These are phyloP conservation scores for Luehdorfia chinensis DNA, from an alignment of 1,140 invertebrate species.

Conservation along the genomic window DNA sequence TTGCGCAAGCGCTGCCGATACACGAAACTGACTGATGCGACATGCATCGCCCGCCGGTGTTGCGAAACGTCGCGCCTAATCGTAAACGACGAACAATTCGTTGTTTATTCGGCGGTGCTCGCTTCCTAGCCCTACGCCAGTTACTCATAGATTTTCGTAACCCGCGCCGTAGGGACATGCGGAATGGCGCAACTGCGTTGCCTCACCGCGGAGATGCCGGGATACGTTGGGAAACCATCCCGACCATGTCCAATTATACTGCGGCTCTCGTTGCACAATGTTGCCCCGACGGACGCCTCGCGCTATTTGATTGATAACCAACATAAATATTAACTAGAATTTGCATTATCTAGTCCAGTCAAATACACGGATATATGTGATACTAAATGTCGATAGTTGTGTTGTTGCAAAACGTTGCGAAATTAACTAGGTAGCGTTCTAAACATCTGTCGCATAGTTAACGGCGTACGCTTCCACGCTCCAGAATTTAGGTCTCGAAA, in stretches of 20 bases:
- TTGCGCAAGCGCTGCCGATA: conserved; percentile 61
- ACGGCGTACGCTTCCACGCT: conserved; percentile 9
- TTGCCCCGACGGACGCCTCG: conserved; percentile 30
- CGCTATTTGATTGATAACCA: conserved; percentile 48
- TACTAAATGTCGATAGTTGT: no score
- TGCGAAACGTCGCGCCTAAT: conserved; percentile 49
- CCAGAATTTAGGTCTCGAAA: conserved; percentile 70
- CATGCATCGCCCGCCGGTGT: conserved; percentile 26
- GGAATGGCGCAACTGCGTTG: conserved; percentile 68
- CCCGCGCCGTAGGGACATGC: conserved; percentile 62
- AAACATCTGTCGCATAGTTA: conserved; percentile 17
- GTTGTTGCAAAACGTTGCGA: conserved; percentile 21
- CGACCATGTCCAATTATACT: conserved; percentile 65
- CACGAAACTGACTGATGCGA: no score
- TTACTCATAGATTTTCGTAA: conserved; percentile 73
- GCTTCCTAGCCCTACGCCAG: conserved; percentile 41
- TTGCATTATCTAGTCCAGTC: conserved; percentile 23
- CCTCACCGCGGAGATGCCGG: conserved; percentile 62
- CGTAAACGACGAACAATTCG: conserved; percentile 42
- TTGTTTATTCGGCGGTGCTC: conserved; percentile 26
- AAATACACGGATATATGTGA: conserved; percentile 8
- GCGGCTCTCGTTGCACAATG: conserved; percentile 45
- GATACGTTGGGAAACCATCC: conserved; percentile 74
- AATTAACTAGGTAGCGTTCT: no score
- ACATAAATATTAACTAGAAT: conserved; percentile 18